These are phyloP conservation scores for Xenops minutus DNA, from an alignment of 2,797 vertebrate species.

Conservation along the genomic window DNA sequence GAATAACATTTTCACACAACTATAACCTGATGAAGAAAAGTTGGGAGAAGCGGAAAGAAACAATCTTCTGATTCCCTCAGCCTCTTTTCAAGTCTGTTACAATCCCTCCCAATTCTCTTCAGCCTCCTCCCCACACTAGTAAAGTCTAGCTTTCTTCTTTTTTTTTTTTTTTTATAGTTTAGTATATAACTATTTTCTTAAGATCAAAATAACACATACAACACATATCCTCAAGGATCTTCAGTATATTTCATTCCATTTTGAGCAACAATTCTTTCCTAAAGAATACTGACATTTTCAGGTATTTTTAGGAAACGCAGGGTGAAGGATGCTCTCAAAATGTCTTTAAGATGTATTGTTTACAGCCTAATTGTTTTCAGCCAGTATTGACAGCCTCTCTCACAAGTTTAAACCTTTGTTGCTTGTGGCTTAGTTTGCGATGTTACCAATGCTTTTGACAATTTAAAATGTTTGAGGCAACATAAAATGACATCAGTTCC, in stretches of 20 bases:
- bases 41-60: neutral
- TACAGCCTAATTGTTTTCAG: neutral
- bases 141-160: neutral
- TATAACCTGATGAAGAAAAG: neutral
- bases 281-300: neutral
- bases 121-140: neutral
- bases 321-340: neutral
- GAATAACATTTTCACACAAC: neutral
- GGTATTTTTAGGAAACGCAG: neutral
- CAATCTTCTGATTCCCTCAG: neutral
- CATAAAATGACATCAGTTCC: neutral
- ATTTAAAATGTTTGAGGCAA: neutral
- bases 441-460: neutral
- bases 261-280: neutral
- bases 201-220: neutral
- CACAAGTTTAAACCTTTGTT: neutral
- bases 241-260: neutral
- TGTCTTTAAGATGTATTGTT: neutral
- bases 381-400: neutral
- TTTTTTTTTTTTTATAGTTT: neutral
- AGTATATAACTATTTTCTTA: neutral
- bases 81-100: neutral
- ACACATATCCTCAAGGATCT: neutral
- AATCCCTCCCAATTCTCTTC: neutral
- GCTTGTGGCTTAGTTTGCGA: neutral